These are phyloP conservation scores for Nomada hirtipes DNA, from an alignment of 2,888 invertebrate genomes.

Conservation along the genomic window DNA sequence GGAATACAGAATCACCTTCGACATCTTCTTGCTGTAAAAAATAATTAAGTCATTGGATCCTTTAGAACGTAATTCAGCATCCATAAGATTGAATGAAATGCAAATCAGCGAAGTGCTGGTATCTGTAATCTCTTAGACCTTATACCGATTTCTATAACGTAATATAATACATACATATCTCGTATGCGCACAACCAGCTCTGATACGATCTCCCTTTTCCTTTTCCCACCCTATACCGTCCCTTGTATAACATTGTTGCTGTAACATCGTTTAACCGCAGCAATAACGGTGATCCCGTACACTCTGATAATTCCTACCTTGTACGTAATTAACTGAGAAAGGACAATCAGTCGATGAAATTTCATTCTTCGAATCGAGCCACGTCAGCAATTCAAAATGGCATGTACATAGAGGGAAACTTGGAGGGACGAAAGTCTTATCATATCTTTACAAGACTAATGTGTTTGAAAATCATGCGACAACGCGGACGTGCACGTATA, in stretches of 20 bases:
- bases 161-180: slow-evolving; percentile 5
- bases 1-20: slow-evolving; percentile 44
- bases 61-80: not conserved
- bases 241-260: not conserved
- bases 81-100: not conserved
- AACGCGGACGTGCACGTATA: too few relatives aligned
- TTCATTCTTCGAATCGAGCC: not conserved
- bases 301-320: not conserved
- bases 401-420: too few relatives aligned
- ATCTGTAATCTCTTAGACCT: not conserved
- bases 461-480: too few relatives aligned
- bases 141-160: slow-evolving; percentile 1
- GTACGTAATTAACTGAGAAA: not conserved
- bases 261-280: not conserved
- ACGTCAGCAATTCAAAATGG: too few relatives aligned
- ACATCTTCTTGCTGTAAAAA: slow-evolving; percentile 36
- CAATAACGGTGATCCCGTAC: not conserved
- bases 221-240: too few relatives aligned
- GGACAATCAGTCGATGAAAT: not conserved
- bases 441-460: too few relatives aligned
- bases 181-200: not conserved
- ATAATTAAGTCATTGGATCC: not conserved
- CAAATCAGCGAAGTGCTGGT: not conserved
- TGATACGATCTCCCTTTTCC: not conserved
- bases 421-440: too few relatives aligned